Conservation (phyloP, 2,797 vertebrate genomes). For the Nasua narica region DNA sequence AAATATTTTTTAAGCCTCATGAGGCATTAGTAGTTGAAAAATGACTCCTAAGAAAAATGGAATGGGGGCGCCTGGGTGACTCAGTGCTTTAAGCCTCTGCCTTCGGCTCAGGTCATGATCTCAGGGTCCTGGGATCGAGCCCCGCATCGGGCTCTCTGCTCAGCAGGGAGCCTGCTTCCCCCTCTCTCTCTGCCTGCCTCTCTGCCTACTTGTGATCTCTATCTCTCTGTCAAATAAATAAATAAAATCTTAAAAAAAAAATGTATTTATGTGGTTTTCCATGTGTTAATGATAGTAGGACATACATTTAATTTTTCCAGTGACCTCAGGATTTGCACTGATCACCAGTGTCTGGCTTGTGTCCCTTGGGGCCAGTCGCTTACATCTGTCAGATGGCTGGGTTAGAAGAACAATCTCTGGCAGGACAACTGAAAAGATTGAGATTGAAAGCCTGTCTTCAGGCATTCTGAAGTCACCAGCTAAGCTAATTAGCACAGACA, state of each 20-base stretch:
- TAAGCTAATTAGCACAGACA: background rate
- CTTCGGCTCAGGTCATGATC: too few relatives aligned
- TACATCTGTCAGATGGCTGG: constrained; percentile 6
- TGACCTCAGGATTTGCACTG: background rate
- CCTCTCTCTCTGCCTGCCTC: too few relatives aligned
- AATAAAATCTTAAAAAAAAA: too few relatives aligned
- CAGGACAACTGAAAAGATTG: background rate
- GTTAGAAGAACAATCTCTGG: background rate
- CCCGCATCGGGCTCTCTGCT: too few relatives aligned
- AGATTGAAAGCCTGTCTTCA: background rate
- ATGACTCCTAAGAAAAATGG: background rate
- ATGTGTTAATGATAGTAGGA: background rate
- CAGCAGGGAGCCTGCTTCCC: too few relatives aligned
- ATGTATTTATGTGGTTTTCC: background rate
- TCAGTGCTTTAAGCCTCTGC: too few relatives aligned
- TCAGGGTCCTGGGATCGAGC: too few relatives aligned
- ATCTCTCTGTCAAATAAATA: too few relatives aligned
- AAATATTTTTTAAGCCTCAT: constrained; percentile 2
- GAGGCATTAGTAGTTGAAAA: background rate
- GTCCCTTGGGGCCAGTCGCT: background rate
- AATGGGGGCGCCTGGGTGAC: too few relatives aligned
- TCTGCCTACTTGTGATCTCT: too few relatives aligned
- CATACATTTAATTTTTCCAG: background rate
- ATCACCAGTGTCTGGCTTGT: background rate
- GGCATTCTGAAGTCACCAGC: background rate